phyloP scores from a whole-genome alignment of 1,140 invertebrate genomes.

The Caenorhabditis inopinata region DNA sequence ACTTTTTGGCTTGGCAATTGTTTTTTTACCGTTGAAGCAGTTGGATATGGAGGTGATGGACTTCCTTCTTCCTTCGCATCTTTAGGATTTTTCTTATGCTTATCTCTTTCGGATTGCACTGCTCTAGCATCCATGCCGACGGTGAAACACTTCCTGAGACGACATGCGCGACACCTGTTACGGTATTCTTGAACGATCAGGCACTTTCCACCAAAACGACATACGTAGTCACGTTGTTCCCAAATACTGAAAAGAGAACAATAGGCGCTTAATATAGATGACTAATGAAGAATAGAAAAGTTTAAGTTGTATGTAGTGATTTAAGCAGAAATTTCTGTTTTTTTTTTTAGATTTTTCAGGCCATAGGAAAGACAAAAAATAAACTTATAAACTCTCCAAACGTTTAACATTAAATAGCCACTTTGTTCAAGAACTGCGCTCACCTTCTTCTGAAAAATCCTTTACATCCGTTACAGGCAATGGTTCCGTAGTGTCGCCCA shows the following conservation, averaged over 20 bases:
- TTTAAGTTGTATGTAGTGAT: no score
- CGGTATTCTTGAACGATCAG: constrained; percentile 70
- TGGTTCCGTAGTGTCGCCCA: constrained; percentile 69
- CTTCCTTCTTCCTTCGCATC: neutral
- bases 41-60: neutral
- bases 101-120: constrained; percentile 50
- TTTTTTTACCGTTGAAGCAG: neutral
- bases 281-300: no score
- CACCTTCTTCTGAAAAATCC: constrained; percentile 69
- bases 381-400: no score
- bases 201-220: constrained; percentile 49
- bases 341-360: no score
- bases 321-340: no score
- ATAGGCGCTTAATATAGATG: no score
- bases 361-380: no score
- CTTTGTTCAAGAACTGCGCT: no score
- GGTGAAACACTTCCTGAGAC: constrained; percentile 92
- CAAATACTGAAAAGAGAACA: constrained; percentile 45
- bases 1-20: no score
- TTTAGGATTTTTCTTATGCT: constrained; percentile 48
- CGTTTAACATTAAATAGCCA: no score
- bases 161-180: constrained; percentile 93
- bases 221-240: constrained; percentile 49
- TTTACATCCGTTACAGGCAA: constrained; percentile 78
- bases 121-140: constrained; percentile 82